Base-by-base conservation (phyloP, 2,797 vertebrate species). In the Schizopygopsis pylzovi region DNA sequence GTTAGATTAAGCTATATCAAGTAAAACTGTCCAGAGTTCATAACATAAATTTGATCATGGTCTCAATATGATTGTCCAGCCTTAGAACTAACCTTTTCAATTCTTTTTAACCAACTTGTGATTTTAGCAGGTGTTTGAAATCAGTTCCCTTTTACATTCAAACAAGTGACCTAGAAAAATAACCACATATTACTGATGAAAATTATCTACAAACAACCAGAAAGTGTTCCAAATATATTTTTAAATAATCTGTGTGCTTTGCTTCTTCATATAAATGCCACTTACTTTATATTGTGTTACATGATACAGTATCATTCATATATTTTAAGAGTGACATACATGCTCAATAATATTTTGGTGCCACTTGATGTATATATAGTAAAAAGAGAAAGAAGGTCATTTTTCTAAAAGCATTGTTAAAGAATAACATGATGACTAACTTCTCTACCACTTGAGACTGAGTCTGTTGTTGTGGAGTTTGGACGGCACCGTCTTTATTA, bases 401-500 rank as follows among this genome's bases (percentile, higher is more conserved):
- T 56, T 52, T 52, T 52, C 45, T 20, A 39, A 77, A 71, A 71
- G 6, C 49, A 82, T 39, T 39, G 15, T 41, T 71, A 37, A 73
- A 73, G 4, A 47, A 83, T 47, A 61, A 61, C 41, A 47, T 37
- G 18, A 47, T 37, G 54, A 49, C 20, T 47, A 75, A 45, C n/a
- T 20, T 15, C 3, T 41, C 15, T 20, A 12, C 6, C 81, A 75
- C 41, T 47, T 37, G 81, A 63, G 28, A 49, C 70, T 18, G 15
- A 75, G 45, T 15, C 45, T 67, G 82, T 77, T 83, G 72, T 47
- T 67, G 28, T 67, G 43, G 59, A 49, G 56, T 28, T 76, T 43
- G 20, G 71, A 47, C 4, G 5, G 6, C 20, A 0, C 15, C n/a
- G 33, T 72, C 39, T 47, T 43, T 18, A 61, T 73, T 47, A 22